A percentile compares a stretch with the other conserved stretches of the same genome.
Evolutionary conservation across 1,140 invertebrate genomes (phyloP).

Genomic region (Drosophila aff.): DNA sequence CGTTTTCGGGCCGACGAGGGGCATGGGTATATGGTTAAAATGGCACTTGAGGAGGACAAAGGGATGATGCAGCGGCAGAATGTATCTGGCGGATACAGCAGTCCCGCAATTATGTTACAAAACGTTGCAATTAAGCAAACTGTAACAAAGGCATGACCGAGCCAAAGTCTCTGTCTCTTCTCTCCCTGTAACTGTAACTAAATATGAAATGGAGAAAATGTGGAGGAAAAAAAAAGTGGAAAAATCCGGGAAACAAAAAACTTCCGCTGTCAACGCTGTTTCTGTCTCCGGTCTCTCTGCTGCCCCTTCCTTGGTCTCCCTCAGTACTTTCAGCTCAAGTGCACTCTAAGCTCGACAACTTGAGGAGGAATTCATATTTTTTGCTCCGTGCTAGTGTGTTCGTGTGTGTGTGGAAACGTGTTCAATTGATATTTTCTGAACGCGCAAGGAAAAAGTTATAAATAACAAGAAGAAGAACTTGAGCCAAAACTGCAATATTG

Average conservation of each 20-base stretch:
- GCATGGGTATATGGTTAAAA: slow-evolving; percentile 40
- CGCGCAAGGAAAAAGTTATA: slow-evolving; percentile 81
- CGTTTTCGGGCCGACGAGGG: slow-evolving; percentile 9
- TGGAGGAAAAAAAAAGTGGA: not conserved
- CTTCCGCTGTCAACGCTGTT: slow-evolving; percentile 62
- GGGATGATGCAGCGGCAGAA: slow-evolving; percentile 44
- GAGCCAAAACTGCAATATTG: slow-evolving; percentile 76
- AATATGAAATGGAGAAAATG: slow-evolving; percentile 30
- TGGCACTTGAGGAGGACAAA: slow-evolving; percentile 71
- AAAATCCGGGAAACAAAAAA: slow-evolving; percentile 45
- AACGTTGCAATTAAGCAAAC: slow-evolving; percentile 82
- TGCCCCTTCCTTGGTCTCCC: not conserved
- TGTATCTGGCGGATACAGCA: slow-evolving; percentile 55
- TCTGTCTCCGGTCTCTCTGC: not conserved
- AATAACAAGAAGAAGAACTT: slow-evolving; percentile 71
- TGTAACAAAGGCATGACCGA: slow-evolving; percentile 66
- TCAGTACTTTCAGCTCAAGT: slow-evolving; percentile 46
- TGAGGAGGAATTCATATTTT: slow-evolving; percentile 63
- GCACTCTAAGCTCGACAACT: slow-evolving; percentile 50
- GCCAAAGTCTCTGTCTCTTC: not conserved
- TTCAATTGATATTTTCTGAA: slow-evolving; percentile 84
- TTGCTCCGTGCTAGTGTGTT: slow-evolving; percentile 16
- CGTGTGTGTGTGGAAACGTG: slow-evolving; percentile 74
- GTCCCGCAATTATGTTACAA: slow-evolving; percentile 77
- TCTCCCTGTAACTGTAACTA: slow-evolving; percentile 43